phyloP scores from a whole-genome alignment of 1,140 invertebrate genomes.

The Danaus plexippus region DNA sequence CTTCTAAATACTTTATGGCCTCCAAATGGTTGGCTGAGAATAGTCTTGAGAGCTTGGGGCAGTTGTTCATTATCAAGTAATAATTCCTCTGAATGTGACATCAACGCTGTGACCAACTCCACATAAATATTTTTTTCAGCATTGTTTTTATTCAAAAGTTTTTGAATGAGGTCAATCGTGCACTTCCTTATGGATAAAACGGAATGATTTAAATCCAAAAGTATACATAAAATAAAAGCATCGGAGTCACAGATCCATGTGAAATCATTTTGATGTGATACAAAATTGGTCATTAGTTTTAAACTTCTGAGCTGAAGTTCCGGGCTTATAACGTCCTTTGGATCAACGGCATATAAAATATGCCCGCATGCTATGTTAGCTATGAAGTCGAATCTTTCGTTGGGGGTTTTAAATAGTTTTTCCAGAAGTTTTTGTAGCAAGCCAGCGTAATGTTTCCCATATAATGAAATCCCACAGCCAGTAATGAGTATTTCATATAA shows the following conservation, averaged over 20 bases:
- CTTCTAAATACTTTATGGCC: slow-evolving; percentile 49
- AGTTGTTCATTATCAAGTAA: slow-evolving; percentile 76
- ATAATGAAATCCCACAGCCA: slow-evolving; percentile 47
- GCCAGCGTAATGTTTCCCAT: slow-evolving; percentile 46
- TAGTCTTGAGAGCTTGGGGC: slow-evolving; percentile 55
- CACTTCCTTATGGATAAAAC: slow-evolving; percentile 54
- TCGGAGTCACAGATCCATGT: slow-evolving; percentile 61
- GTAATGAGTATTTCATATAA: slow-evolving; percentile 58
- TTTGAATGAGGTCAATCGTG: slow-evolving; percentile 49
- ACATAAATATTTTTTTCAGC: slow-evolving; percentile 44
- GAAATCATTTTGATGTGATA: slow-evolving; percentile 35
- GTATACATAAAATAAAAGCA: slow-evolving; percentile 55
- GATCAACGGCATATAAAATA: slow-evolving; percentile 48
- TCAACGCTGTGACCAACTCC: slow-evolving; percentile 41
- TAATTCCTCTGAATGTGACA: slow-evolving; percentile 71
- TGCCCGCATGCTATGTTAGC: slow-evolving; percentile 65
- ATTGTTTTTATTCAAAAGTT: slow-evolving; percentile 33
- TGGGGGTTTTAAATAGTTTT: slow-evolving; percentile 49
- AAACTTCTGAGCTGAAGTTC: slow-evolving; percentile 55
- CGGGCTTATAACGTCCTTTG: slow-evolving; percentile 53
- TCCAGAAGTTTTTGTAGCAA: slow-evolving; percentile 55
- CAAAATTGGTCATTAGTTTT: slow-evolving; percentile 47
- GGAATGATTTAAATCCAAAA: slow-evolving; percentile 63
- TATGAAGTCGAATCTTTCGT: slow-evolving; percentile 69
- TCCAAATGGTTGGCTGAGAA: slow-evolving; percentile 34